Conservation (phyloP, 64 coral and sea anemone genomes). For the Dendronephthya gigantea region DNA sequence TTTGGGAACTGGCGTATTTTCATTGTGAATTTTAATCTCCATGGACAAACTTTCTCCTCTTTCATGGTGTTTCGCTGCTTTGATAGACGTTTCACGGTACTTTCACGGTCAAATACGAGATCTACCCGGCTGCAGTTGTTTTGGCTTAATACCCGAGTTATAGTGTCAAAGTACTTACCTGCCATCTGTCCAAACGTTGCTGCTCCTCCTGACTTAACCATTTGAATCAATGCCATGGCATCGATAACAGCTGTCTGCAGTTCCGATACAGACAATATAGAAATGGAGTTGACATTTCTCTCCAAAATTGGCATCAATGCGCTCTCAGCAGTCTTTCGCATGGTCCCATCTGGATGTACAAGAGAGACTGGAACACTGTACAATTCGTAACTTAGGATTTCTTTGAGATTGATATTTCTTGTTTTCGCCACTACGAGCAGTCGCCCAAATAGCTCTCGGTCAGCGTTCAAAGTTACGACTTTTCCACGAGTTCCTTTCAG, state of each 20-base stretch:
- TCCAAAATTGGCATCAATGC: slow-evolving; percentile 39
- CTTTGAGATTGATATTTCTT: background rate
- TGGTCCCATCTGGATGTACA: background rate
- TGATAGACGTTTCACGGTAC: slow-evolving; percentile 31
- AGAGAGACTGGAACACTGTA: background rate
- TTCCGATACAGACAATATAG: slow-evolving; percentile 27
- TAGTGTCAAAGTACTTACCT: slow-evolving; percentile 28
- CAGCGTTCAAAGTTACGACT: background rate
- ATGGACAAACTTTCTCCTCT: slow-evolving; percentile 23
- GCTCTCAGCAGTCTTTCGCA: slow-evolving; percentile 32
- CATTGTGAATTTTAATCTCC: slow-evolving; percentile 29
- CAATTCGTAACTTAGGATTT: background rate
- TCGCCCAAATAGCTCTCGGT: background rate
- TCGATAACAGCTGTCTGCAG: slow-evolving; percentile 30
- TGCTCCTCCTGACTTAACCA: slow-evolving; percentile 39
- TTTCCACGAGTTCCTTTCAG: background rate
- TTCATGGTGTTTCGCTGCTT: slow-evolving; percentile 12
- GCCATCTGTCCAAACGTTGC: slow-evolving; percentile 53
- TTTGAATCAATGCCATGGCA: slow-evolving; percentile 66
- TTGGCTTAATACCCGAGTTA: background rate
- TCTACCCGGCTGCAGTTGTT: background rate
- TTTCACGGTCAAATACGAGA: slow-evolving; percentile 51
- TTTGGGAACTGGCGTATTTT: slow-evolving; percentile 49
- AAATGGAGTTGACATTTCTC: background rate
- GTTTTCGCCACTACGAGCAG: background rate